Conservation (phyloP, 2,797 vertebrate genomes). For the Manis javanica region DNA sequence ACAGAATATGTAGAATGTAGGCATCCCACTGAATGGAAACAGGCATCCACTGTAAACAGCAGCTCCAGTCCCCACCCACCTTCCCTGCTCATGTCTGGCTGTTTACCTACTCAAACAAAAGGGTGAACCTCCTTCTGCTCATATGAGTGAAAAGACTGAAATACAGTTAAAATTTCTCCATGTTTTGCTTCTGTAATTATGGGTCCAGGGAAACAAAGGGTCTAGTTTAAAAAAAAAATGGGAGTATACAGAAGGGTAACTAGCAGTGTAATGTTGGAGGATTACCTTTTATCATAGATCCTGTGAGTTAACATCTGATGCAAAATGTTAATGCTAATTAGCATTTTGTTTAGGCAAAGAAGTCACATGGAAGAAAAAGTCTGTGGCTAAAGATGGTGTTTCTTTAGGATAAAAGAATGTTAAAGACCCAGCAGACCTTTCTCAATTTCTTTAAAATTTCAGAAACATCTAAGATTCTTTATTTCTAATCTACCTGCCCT, state of each 20-base stretch:
- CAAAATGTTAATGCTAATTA: not conserved
- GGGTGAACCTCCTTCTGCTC: not conserved
- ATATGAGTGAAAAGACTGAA: not conserved
- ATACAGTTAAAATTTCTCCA: not conserved
- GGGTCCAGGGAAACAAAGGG: not conserved
- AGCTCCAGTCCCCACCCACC: too few species aligned
- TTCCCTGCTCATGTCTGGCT: too few species aligned
- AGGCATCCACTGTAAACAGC: too few species aligned
- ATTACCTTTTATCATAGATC: not conserved
- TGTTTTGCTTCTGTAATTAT: not conserved
- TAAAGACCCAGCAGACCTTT: not conserved
- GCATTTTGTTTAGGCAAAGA: not conserved
- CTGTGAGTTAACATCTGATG: not conserved
- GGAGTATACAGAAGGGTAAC: not conserved
- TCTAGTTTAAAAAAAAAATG: not conserved
- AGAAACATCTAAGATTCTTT: not conserved
- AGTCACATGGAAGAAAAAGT: not conserved
- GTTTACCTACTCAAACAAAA: not conserved
- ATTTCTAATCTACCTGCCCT: not conserved
- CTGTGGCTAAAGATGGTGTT: not conserved
- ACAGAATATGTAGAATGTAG: too few species aligned
- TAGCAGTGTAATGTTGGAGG: not conserved
- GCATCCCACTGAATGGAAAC: too few species aligned
- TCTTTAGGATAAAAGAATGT: not conserved
- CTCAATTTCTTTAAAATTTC: not conserved